These are phyloP conservation scores for Cheilosia urbana DNA, from an alignment of 2,888 invertebrate genomes.

Conservation along the genomic window DNA sequence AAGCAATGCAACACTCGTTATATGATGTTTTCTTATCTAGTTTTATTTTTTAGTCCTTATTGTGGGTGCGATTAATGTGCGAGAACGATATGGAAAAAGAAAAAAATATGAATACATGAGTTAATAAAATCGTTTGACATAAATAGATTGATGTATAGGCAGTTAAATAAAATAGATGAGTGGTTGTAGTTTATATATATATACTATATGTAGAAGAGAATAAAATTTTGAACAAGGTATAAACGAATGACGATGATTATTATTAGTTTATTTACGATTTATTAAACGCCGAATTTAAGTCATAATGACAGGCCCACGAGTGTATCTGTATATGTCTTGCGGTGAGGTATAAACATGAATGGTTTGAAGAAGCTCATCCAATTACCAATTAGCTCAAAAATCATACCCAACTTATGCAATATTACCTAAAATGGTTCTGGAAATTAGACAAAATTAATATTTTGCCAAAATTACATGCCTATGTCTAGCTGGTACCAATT, in stretches of 20 bases:
- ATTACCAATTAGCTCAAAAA: slow-evolving; percentile 3
- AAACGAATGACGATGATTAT: slow-evolving; percentile 34
- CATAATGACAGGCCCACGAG: neutral
- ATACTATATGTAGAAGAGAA: slow-evolving; percentile 17
- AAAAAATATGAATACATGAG: slow-evolving; percentile 72
- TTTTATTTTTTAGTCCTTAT: slow-evolving; percentile 76
- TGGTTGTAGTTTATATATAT: neutral
- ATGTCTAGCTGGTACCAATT: too few relatives aligned
- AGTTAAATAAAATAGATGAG: slow-evolving; percentile 40
- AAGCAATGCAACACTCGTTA: slow-evolving; percentile 79
- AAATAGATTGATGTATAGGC: slow-evolving; percentile 55
- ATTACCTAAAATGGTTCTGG: neutral
- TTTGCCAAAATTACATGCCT: too few relatives aligned
- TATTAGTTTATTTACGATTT: slow-evolving; percentile 1
- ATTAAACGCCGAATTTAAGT: neutral
- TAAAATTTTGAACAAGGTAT: slow-evolving; percentile 6
- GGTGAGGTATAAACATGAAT: neutral
- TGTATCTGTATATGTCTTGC: slow-evolving; percentile 11
- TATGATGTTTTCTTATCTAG: slow-evolving; percentile 74
- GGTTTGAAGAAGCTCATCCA: neutral
- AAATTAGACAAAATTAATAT: too few relatives aligned
- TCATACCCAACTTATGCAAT: too few relatives aligned
- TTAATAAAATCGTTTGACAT: slow-evolving; percentile 63
- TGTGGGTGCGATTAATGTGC: slow-evolving; percentile 75
- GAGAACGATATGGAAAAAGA: slow-evolving; percentile 77